A percentile compares a stretch with the other conserved stretches of the same genome.
These are phyloP conservation scores for Drosophila paulistorum DNA, from an alignment of 1,140 invertebrate genomes.

Conservation along the genomic window DNA sequence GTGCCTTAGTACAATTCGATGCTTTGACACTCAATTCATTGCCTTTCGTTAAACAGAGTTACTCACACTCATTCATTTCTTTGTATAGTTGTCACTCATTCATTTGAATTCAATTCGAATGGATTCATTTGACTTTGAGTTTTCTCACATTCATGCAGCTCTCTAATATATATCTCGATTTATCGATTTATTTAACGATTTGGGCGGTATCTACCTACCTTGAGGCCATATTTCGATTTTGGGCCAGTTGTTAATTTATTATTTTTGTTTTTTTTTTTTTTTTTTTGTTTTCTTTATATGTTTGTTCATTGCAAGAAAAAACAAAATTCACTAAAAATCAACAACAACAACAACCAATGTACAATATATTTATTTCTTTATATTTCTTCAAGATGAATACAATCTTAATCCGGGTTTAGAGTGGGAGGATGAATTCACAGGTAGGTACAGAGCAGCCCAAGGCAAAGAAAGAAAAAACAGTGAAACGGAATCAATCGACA, in stretches of 20 bases:
- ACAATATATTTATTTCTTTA: conserved; percentile 86
- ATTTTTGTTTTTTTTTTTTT: background rate
- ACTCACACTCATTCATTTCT: no score
- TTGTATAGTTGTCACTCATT: no score
- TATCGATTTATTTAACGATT: conserved; percentile 25
- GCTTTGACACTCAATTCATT: no score
- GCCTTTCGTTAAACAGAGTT: no score
- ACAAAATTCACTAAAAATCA: conserved; percentile 25
- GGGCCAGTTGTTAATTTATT: background rate
- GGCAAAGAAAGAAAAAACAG: conserved; percentile 47
- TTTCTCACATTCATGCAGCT: no score
- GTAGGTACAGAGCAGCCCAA: conserved; percentile 89
- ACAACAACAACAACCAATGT: conserved; percentile 54
- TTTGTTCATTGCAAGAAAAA: conserved; percentile 27
- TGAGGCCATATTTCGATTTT: conserved; percentile 13
- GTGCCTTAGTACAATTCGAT: no score
- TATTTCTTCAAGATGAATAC: conserved; percentile 95
- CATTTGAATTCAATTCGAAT: no score
- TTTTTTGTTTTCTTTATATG: conserved; percentile 30
- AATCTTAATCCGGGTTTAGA: conserved; percentile 99
- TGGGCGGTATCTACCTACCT: conserved; percentile 47
- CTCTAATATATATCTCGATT: background rate
- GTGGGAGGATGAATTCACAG: conserved; percentile 99
- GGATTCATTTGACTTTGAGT: no score
- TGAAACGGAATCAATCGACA: conserved; percentile 82